Percentiles rank a stretch among this genome's conserved stretches.
phyloP scores from a whole-genome alignment of 2,888 invertebrate genomes.

The Brachynemurus nebulosus region DNA sequence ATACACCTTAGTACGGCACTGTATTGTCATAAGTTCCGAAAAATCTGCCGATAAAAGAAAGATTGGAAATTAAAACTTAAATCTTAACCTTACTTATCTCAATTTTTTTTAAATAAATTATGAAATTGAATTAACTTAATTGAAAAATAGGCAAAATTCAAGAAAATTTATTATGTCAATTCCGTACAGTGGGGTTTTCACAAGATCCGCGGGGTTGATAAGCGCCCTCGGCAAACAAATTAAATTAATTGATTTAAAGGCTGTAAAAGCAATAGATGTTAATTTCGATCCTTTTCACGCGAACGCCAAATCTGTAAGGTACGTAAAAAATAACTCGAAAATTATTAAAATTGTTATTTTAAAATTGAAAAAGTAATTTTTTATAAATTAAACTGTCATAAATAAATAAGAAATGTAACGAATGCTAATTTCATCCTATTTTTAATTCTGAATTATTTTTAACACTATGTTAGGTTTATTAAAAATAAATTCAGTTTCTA shows the following conservation, averaged over 20 bases:
- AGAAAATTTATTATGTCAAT: constrained; percentile 73
- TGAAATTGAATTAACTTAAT: too few relatives aligned
- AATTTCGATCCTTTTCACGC: constrained; percentile 76
- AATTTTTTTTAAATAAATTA: too few relatives aligned
- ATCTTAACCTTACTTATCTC: too few relatives aligned
- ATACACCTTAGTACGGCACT: too few relatives aligned
- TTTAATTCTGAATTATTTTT: constrained; percentile 11
- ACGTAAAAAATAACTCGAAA: constrained; percentile 15
- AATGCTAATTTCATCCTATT: neutral
- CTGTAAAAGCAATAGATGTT: constrained; percentile 60
- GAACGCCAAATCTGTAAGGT: constrained; percentile 46
- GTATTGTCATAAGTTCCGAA: too few relatives aligned
- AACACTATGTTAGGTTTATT: too few relatives aligned
- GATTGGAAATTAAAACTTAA: too few relatives aligned
- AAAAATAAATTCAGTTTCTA: too few relatives aligned
- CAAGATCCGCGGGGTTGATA: constrained; percentile 51
- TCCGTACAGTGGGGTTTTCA: constrained; percentile 50
- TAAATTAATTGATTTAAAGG: constrained; percentile 57
- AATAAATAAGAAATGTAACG: constrained; percentile 4
- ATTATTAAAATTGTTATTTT: neutral
- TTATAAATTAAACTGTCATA: neutral
- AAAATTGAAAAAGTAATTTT: neutral
- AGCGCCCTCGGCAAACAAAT: constrained; percentile 63
- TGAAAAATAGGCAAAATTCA: too few relatives aligned
- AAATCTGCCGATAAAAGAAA: too few relatives aligned